Evolutionary conservation across 2,113 vertebrate species (phyloP).

Genomic region (Proterorhinus semilunaris): DNA sequence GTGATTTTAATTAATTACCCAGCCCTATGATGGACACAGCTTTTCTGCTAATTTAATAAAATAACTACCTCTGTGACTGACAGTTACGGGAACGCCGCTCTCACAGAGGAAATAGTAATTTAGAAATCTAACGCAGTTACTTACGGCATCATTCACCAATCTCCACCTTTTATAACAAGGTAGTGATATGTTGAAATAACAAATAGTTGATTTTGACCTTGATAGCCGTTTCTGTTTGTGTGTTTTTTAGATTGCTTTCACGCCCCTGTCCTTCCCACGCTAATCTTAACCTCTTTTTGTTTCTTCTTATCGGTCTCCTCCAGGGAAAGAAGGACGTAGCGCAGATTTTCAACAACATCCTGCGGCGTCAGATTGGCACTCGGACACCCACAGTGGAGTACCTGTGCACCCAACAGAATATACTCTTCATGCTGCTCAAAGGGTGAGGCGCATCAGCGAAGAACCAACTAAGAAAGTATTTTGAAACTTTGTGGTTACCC

Average conservation of each 20-base stretch:
- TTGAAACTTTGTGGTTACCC: neutral
- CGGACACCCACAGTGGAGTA: constrained; percentile 96
- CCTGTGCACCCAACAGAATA: constrained; percentile 97
- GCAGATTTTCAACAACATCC: constrained; percentile 98
- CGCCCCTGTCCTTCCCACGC: neutral
- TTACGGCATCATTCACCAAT: too few relatives aligned
- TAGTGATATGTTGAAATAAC: too few relatives aligned
- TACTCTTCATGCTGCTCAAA: constrained; percentile 97
- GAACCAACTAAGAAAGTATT: too few relatives aligned
- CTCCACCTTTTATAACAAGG: too few relatives aligned
- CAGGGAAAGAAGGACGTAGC: constrained; percentile 98
- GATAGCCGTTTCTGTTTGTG: neutral
- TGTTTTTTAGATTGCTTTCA: neutral
- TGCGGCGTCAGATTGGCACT: constrained; percentile 94
- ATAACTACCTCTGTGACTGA: too few relatives aligned
- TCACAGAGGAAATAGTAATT: too few relatives aligned
- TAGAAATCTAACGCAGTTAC: too few relatives aligned
- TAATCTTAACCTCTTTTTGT: neutral
- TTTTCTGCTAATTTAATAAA: too few relatives aligned
- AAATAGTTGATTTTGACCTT: neutral
- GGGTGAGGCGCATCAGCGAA: constrained; percentile 77
- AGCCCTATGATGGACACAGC: too few relatives aligned
- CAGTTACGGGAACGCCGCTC: too few relatives aligned
- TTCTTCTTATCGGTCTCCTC: constrained; percentile 7
- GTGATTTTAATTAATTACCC: too few relatives aligned